A percentile compares a stretch with the other conserved stretches of the same genome.
phyloP scores from a whole-genome alignment of 1,140 invertebrate genomes.

The Ptiloglossa arizonensis region DNA sequence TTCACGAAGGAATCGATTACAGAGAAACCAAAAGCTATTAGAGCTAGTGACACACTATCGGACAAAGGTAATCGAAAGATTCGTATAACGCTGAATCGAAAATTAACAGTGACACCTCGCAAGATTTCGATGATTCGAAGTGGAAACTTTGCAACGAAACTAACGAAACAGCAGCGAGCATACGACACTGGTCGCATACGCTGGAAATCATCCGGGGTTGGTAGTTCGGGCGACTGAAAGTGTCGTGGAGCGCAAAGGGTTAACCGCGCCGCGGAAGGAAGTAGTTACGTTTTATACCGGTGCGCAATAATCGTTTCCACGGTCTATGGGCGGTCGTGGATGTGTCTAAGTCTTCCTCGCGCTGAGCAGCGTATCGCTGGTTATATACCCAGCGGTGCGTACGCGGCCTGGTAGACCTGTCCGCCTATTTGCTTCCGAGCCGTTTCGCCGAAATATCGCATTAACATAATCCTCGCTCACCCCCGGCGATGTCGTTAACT shows the following conservation, averaged over 20 bases:
- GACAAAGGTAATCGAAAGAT: too few species aligned
- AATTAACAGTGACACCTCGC: too few species aligned
- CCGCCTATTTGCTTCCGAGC: slow-evolving; percentile 15
- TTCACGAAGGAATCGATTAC: too few species aligned
- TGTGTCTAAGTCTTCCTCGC: slow-evolving; percentile 26
- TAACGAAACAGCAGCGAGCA: too few species aligned
- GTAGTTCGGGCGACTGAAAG: slow-evolving; percentile 66
- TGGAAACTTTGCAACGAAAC: too few species aligned
- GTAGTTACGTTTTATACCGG: slow-evolving; percentile 74
- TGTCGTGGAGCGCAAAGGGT: too few species aligned
- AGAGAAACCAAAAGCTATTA: too few species aligned
- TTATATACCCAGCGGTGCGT: background rate
- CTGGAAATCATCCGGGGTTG: too few species aligned
- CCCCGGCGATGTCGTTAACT: slow-evolving; percentile 50
- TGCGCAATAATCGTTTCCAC: slow-evolving; percentile 72
- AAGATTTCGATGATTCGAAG: too few species aligned
- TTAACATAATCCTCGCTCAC: slow-evolving; percentile 63
- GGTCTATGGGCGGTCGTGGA: slow-evolving; percentile 58
- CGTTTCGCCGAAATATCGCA: slow-evolving; percentile 49
- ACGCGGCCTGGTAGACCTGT: background rate
- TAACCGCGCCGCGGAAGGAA: slow-evolving; percentile 68
- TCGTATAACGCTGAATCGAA: too few species aligned
- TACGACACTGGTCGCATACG: too few species aligned
- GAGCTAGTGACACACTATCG: too few species aligned
- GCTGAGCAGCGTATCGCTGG: slow-evolving; percentile 8